Percentiles rank a stretch among this genome's conserved stretches.
phyloP scores from a whole-genome alignment of 2,113 vertebrate species.

The Puffinus mauretanicus region DNA sequence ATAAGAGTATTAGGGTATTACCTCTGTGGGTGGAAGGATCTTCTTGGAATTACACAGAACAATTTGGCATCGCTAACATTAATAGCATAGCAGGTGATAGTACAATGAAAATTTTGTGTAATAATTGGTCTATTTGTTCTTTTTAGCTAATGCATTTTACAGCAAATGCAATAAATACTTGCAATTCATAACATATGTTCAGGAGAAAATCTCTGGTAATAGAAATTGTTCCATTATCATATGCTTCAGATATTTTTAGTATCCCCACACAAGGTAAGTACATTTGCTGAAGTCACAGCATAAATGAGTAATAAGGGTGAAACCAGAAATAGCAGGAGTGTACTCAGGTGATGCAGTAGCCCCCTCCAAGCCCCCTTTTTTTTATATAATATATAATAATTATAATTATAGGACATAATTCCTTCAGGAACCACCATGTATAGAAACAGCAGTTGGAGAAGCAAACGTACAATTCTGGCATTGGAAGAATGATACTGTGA shows the following conservation, averaged over 20 bases:
- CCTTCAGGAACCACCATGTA: not conserved
- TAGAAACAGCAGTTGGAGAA: not conserved
- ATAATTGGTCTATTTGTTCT: not conserved
- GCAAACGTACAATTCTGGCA: not conserved
- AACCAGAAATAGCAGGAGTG: not conserved
- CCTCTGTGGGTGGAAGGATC: not conserved
- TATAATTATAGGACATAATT: not conserved
- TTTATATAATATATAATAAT: too few species aligned
- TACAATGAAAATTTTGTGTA: not conserved
- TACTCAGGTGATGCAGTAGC: not conserved
- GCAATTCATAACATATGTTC: not conserved
- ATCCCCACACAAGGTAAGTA: not conserved
- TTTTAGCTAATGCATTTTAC: not conserved
- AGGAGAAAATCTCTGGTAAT: not conserved
- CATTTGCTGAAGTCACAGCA: not conserved
- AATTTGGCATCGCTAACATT: not conserved
- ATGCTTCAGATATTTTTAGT: constrained; percentile 1
- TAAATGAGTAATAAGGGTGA: not conserved
- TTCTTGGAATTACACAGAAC: not conserved
- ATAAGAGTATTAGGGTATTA: not conserved
- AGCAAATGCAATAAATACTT: not conserved
- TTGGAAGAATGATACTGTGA: not conserved
- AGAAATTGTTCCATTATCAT: not conserved
- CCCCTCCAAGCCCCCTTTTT: not conserved
- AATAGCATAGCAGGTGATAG: not conserved